phyloP scores from a whole-genome alignment of 2,888 invertebrate species.

The Mamestra brassicae region DNA sequence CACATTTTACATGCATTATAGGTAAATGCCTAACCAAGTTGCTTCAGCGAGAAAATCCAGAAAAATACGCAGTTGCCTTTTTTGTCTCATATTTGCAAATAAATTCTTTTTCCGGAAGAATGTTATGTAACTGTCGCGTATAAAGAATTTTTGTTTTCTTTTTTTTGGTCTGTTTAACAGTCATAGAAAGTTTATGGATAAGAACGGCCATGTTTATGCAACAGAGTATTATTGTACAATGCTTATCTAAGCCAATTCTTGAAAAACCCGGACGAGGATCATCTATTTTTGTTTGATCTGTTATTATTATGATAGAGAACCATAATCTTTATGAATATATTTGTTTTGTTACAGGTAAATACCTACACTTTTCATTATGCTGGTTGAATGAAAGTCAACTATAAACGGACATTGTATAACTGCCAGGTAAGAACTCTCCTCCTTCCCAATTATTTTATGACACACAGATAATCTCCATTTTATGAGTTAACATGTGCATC shows the following conservation, averaged over 20 bases:
- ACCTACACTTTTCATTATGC: background rate
- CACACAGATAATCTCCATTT: background rate
- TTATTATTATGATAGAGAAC: background rate
- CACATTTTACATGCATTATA: slow-evolving; percentile 62
- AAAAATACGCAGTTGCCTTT: slow-evolving; percentile 5
- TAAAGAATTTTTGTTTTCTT: background rate
- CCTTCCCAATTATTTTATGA: background rate
- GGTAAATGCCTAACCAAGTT: slow-evolving; percentile 58
- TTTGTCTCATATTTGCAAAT: slow-evolving; percentile 35
- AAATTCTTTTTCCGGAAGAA: slow-evolving; percentile 7
- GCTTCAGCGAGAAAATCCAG: slow-evolving; percentile 6
- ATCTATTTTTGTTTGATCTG: background rate
- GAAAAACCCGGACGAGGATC: background rate
- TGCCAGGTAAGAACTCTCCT: background rate
- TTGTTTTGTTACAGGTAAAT: slow-evolving; percentile 53
- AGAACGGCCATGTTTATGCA: background rate
- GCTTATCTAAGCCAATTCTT: background rate
- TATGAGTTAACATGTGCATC: background rate
- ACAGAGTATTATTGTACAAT: slow-evolving; percentile 10
- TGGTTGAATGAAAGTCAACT: background rate
- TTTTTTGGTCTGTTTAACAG: slow-evolving; percentile 7
- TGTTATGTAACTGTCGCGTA: background rate
- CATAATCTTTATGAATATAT: background rate
- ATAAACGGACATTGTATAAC: background rate
- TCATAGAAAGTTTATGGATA: background rate